Percentiles rank a stretch among this genome's conserved stretches.
Conservation (phyloP, 2,888 invertebrate species). For the Hirtodrosophila confusa region DNA sequence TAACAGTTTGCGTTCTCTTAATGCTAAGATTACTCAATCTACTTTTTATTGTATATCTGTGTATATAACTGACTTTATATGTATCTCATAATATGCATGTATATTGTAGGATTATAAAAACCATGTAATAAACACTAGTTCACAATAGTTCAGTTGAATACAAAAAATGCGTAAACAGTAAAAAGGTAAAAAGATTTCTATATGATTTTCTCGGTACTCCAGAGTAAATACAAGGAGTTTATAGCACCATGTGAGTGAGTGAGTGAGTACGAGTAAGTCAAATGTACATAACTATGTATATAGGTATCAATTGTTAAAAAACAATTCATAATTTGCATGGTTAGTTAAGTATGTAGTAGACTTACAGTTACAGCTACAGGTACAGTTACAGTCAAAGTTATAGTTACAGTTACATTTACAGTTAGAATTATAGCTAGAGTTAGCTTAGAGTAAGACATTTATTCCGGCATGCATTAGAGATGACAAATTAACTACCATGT, state of each 20-base stretch:
- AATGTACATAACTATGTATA: conserved; percentile 18
- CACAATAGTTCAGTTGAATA: conserved; percentile 72
- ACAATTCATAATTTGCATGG: conserved; percentile 48
- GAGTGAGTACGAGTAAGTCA: conserved; percentile 10
- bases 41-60: conserved; percentile 52
- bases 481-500: conserved; percentile 43
- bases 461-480: conserved; percentile 27
- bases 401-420: no score
- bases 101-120: conserved; percentile 50
- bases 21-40: conserved; percentile 31
- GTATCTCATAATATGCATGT: conserved; percentile 37
- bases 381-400: conserved; percentile 15
- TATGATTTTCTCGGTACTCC: conserved; percentile 49
- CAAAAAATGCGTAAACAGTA: conserved; percentile 68
- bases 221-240: conserved; percentile 55
- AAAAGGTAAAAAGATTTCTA: conserved; percentile 72
- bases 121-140: conserved; percentile 64
- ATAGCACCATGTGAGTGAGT: conserved; percentile 73
- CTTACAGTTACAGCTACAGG: conserved; percentile 12
- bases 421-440: no score
- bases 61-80: conserved; percentile 52
- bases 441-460: conserved; percentile 37
- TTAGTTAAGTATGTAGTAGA: conserved; percentile 14
- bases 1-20: conserved; percentile 41
- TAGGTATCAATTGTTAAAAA: conserved; percentile 64